Base-by-base conservation (phyloP, 1,140 invertebrate species). In the Drosophila lowei region DNA sequence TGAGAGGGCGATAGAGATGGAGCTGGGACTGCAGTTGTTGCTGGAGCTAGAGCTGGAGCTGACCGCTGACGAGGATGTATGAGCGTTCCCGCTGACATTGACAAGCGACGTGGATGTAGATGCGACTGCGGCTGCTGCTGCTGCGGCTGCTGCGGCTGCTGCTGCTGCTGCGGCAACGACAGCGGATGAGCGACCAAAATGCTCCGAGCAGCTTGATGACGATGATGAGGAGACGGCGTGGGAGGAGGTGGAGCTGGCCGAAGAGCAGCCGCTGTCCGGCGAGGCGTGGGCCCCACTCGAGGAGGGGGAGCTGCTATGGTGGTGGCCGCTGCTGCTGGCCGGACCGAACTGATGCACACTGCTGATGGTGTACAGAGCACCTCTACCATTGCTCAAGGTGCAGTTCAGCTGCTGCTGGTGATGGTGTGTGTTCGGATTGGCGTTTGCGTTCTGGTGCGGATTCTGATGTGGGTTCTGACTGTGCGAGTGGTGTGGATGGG, bases 331-430 rank as follows among this genome's bases (percentile, higher is more conserved):
- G 59, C 70, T 88, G 66, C 83, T 86, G 83, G 83, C 71, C 70
- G 84, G 83, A 89, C 84, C 79, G 49, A 90, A 90, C 73, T 88
- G 79, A 89, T 90, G 89, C 75, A 89, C 80, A 90, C 89, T 90
- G 89, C 80, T 90, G 75, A 89, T 83, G 89, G 89, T 55, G 89
- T 90, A 90, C 79, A 90, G 57, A 86, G 89, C 72, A 90, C 89
- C 78, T 90, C 89, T 89, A 90, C 89, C 89, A 90, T 90, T 90
- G 83, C 89, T 90, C 70, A 85, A 44, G 11, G 80, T 73, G 68
- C 80, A 86, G 58, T 71, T 74, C 43, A 88, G 48, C 23, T 86
- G 81, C 11, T 63, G 58, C 18, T 64, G 80, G 3, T 56, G 65
- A 25, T 46, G 75, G 9, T 43, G 74, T 18, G 49, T 2, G 34